These are phyloP conservation scores for Prosapia bicincta DNA, from an alignment of 2,888 invertebrate species.

Conservation along the genomic window DNA sequence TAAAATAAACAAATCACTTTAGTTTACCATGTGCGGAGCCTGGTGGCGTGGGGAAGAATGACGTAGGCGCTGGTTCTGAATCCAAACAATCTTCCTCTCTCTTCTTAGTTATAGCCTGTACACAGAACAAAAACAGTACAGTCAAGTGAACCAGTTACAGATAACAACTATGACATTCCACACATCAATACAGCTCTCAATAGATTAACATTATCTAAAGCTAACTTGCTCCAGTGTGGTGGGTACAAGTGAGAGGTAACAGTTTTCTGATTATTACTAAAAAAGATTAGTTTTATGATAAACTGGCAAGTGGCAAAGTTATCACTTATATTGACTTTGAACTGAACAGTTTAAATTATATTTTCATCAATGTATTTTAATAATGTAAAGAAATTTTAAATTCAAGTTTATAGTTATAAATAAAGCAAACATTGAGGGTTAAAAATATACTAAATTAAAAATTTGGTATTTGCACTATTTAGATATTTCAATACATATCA, in stretches of 20 bases:
- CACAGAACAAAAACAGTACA: constrained; percentile 20
- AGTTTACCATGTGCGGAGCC: constrained; percentile 47
- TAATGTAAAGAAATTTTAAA: too few relatives aligned
- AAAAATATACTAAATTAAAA: too few relatives aligned
- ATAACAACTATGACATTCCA: constrained; percentile 10
- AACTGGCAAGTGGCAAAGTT: neutral
- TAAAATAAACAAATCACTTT: constrained; percentile 31
- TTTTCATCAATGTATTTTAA: too few relatives aligned
- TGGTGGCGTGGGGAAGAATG: constrained; percentile 49
- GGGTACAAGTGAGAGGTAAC: neutral
- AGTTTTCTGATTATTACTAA: neutral
- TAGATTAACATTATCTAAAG: neutral
- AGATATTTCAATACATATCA: too few relatives aligned
- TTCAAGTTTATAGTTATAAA: too few relatives aligned
- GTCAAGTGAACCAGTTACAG: neutral
- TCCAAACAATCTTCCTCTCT: constrained; percentile 43
- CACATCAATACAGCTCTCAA: neutral
- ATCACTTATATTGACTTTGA: too few relatives aligned
- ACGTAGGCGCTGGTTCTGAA: constrained; percentile 43
- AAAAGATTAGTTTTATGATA: neutral
- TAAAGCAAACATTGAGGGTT: too few relatives aligned
- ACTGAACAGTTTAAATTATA: too few relatives aligned
- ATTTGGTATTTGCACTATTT: too few relatives aligned
- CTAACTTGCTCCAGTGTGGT: neutral
- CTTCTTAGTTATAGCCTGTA: constrained; percentile 50